Evolutionary conservation across 2,888 invertebrate species (phyloP).

Genomic region (Ecliptopera silaceata): DNA sequence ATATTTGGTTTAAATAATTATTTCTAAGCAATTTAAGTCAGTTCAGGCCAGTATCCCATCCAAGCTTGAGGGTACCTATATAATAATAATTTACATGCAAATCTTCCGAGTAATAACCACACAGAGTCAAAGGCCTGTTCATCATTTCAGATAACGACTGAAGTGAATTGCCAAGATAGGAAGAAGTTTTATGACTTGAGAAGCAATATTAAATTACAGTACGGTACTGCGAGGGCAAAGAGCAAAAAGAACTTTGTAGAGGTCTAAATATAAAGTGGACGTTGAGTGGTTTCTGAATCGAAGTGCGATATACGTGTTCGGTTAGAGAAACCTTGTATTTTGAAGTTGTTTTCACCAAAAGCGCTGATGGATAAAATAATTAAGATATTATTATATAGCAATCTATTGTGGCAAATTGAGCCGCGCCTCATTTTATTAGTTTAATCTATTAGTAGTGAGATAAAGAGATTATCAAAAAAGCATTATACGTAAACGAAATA

Average conservation of each 20-base stretch:
- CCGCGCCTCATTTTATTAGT: too few species aligned
- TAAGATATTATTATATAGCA: too few species aligned
- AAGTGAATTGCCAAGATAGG: constrained; percentile 29
- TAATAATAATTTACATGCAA: constrained; percentile 43
- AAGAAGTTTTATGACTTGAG: constrained; percentile 27
- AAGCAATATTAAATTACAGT: constrained; percentile 32
- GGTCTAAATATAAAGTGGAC: constrained; percentile 23
- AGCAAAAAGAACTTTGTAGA: constrained; percentile 24
- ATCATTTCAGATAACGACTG: constrained; percentile 30
- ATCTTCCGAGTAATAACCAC: constrained; percentile 45
- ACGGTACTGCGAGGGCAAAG: constrained; percentile 10
- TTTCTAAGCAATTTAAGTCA: not conserved
- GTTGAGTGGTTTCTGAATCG: constrained; percentile 19
- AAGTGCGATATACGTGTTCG: constrained; percentile 10
- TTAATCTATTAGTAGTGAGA: too few species aligned
- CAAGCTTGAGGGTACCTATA: constrained; percentile 45
- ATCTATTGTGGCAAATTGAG: too few species aligned
- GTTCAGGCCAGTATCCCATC: not conserved
- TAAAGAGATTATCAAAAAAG: too few species aligned
- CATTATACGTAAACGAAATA: too few species aligned
- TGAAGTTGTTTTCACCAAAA: constrained; percentile 3
- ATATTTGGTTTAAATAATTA: not conserved
- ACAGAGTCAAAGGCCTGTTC: constrained; percentile 24
- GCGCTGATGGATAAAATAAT: not conserved
- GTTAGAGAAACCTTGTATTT: constrained; percentile 3